phyloP scores from a whole-genome alignment of 1,140 invertebrate genomes.

The Nomia melanderi region DNA sequence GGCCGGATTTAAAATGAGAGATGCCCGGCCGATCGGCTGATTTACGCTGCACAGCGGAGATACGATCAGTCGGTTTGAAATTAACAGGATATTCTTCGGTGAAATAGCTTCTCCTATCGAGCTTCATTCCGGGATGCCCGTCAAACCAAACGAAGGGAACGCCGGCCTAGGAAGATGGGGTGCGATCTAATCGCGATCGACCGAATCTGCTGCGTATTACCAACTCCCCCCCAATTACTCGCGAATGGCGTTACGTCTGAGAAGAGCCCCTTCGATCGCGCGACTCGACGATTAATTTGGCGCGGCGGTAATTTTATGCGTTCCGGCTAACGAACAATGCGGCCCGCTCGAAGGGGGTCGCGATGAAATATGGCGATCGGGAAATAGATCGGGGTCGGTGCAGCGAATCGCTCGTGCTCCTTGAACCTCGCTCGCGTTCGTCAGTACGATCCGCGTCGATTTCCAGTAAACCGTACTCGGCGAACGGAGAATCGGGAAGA shows the following conservation, averaged over 20 bases:
- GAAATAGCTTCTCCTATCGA: background rate
- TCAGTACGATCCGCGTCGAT: background rate
- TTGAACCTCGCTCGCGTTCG: background rate
- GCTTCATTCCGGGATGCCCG: background rate
- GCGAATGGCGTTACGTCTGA: conserved; percentile 31
- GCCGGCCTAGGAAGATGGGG: background rate
- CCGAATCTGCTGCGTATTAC: background rate
- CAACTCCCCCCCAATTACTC: conserved; percentile 25
- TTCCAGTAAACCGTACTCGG: background rate
- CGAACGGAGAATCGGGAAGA: background rate
- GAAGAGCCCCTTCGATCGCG: conserved; percentile 33
- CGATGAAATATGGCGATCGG: conserved; percentile 43
- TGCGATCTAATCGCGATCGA: conserved; percentile 14
- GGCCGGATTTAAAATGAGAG: too few species aligned
- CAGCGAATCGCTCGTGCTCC: conserved; percentile 22
- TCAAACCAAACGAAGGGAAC: background rate
- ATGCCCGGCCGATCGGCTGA: too few species aligned
- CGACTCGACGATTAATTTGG: conserved; percentile 38
- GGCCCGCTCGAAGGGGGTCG: conserved; percentile 31
- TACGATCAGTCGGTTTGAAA: background rate
- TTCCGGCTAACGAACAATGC: conserved; percentile 44
- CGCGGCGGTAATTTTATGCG: conserved; percentile 42
- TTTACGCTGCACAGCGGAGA: too few species aligned
- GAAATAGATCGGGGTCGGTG: conserved; percentile 43
- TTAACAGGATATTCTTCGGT: background rate